Percentiles rank a stretch among this genome's conserved stretches.
Conservation (phyloP, 2,888 invertebrate species). For the Pyrocoelia pectoralis region DNA sequence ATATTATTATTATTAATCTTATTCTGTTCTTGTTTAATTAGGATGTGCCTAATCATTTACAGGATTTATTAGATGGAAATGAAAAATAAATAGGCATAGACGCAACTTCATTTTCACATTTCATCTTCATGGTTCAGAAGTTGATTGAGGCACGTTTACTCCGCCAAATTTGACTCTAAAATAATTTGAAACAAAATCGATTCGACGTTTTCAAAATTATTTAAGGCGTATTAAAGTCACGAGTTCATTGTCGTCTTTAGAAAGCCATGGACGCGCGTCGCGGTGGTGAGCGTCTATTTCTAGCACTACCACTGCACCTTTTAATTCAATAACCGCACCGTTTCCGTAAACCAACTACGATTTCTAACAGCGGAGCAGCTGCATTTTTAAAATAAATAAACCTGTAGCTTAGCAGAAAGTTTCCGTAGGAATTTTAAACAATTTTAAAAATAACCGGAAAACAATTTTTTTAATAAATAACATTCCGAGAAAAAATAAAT, state of each 20-base stretch:
- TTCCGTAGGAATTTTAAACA: neutral
- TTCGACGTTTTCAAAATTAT: no score
- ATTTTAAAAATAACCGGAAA: conserved; percentile 1
- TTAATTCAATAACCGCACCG: conserved; percentile 27
- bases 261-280: conserved; percentile 26
- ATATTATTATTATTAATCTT: no score
- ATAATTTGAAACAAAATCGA: no score
- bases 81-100: no score
- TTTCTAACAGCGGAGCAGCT: conserved; percentile 19
- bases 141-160: no score
- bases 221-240: neutral
- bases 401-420: conserved; percentile 21
- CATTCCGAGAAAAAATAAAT: neutral
- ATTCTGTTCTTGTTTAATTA: no score
- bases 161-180: no score
- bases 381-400: conserved; percentile 26
- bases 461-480: neutral
- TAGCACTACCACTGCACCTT: conserved; percentile 29
- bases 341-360: conserved; percentile 32
- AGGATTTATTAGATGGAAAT: no score
- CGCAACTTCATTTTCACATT: no score
- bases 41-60: no score
- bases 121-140: no score
- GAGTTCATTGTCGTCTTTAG: conserved; percentile 32
- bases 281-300: conserved; percentile 33